phyloP scores from a whole-genome alignment of 2,113 vertebrate genomes.

The Podarcis muralis region DNA sequence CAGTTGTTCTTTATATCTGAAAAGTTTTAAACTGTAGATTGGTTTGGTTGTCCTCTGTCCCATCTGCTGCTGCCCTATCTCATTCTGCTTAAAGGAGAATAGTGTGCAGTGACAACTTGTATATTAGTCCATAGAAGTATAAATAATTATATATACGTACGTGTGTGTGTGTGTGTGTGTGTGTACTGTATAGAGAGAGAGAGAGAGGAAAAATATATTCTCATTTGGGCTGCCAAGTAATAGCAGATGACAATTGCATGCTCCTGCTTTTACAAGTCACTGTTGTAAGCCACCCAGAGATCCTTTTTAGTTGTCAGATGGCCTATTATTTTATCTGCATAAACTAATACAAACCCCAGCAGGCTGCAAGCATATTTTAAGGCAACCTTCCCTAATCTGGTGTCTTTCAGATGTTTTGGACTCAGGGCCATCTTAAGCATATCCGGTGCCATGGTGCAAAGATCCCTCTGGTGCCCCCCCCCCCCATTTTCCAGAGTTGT shows the following conservation, averaged over 20 bases:
- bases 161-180: neutral
- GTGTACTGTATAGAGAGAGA: no score
- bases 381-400: no score
- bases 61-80: neutral
- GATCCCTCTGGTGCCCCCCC: no score
- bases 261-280: neutral
- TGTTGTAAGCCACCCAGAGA: neutral
- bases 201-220: no score
- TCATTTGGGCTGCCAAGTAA: neutral
- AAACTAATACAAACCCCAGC: neutral
- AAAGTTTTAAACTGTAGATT: neutral
- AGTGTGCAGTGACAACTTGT: neutral
- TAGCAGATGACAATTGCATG: neutral
- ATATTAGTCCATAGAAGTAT: neutral
- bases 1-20: neutral
- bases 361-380: neutral
- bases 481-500: no score
- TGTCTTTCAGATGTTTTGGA: no score
- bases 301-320: no score
- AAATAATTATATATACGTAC: neutral
- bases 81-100: neutral
- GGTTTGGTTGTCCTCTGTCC: neutral
- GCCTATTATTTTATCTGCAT: no score
- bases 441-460: no score
- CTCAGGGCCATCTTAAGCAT: no score